Evolutionary conservation across 2,888 invertebrate species (phyloP).

Genomic region (Penaeus monodon): DNA sequence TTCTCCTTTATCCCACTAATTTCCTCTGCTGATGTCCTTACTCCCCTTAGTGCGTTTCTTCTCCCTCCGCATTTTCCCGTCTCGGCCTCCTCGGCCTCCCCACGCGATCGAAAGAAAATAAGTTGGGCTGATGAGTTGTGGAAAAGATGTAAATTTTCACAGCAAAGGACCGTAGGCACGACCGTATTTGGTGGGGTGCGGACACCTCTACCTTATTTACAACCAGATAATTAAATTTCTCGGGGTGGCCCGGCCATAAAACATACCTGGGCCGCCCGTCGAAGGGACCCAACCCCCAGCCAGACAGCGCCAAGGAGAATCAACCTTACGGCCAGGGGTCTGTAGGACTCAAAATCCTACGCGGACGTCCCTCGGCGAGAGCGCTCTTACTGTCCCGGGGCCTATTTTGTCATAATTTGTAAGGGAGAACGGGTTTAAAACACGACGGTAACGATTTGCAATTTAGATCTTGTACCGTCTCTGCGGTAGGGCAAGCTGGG

Average conservation of each 20-base stretch:
- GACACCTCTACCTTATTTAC: slow-evolving; percentile 62
- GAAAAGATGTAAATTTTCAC: slow-evolving; percentile 44
- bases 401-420: slow-evolving; percentile 64
- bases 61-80: neutral
- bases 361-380: neutral
- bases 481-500: slow-evolving; percentile 56
- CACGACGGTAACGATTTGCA: slow-evolving; percentile 51
- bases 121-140: slow-evolving; percentile 17
- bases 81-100: neutral
- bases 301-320: neutral
- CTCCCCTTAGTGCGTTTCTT: neutral
- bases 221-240: slow-evolving; percentile 64
- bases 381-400: slow-evolving; percentile 7
- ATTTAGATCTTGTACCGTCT: slow-evolving; percentile 58
- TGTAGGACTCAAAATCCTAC: neutral
- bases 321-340: neutral
- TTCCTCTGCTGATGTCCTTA: neutral
- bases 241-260: slow-evolving; percentile 58
- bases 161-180: slow-evolving; percentile 23
- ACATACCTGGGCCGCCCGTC: slow-evolving; percentile 35
- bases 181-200: slow-evolving; percentile 45
- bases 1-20: too few species aligned
- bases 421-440: slow-evolving; percentile 57
- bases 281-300: slow-evolving; percentile 13
- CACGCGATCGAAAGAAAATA: slow-evolving; percentile 17